Percentiles rank a stretch among this genome's conserved stretches.
Conservation (phyloP, 2,113 vertebrate genomes). For the Anoplopoma fimbria region DNA sequence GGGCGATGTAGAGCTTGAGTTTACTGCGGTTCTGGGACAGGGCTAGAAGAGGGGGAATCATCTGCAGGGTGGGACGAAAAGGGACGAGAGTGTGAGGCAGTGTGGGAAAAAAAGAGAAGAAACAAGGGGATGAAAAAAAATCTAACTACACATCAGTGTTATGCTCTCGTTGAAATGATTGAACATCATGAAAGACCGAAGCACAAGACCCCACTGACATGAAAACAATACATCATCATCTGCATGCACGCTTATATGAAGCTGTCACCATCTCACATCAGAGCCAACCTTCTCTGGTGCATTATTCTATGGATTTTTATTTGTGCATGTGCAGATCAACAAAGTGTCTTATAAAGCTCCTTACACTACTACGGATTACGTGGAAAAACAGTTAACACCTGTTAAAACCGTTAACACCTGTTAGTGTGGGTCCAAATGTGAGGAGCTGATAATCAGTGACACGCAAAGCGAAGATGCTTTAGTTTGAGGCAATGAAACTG, state of each 20-base stretch:
- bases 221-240: slow-evolving; percentile 8
- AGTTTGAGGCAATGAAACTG: slow-evolving; percentile 20
- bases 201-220: slow-evolving; percentile 21
- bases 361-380: slow-evolving; percentile 5
- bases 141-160: too few species aligned
- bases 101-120: neutral
- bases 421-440: slow-evolving; percentile 5
- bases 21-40: slow-evolving; percentile 96
- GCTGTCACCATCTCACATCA: neutral
- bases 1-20: slow-evolving; percentile 96
- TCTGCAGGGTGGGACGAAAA: slow-evolving; percentile 79
- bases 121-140: neutral
- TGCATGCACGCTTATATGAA: slow-evolving; percentile 35
- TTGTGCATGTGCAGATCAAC: slow-evolving; percentile 6
- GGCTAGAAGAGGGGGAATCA: slow-evolving; percentile 94
- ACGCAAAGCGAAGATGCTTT: slow-evolving; percentile 61
- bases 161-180: neutral
- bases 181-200: slow-evolving; percentile 9
- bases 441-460: slow-evolving; percentile 14
- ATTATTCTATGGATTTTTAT: neutral
- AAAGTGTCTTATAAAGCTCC: neutral
- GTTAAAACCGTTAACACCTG: slow-evolving; percentile 12
- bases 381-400: neutral
- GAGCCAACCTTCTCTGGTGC: neutral
- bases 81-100: neutral